Evolutionary conservation across 2,888 invertebrate genomes (phyloP), one percentile per base, ranked within the genome.

Genomic region (Dryococelus australis): DNA sequence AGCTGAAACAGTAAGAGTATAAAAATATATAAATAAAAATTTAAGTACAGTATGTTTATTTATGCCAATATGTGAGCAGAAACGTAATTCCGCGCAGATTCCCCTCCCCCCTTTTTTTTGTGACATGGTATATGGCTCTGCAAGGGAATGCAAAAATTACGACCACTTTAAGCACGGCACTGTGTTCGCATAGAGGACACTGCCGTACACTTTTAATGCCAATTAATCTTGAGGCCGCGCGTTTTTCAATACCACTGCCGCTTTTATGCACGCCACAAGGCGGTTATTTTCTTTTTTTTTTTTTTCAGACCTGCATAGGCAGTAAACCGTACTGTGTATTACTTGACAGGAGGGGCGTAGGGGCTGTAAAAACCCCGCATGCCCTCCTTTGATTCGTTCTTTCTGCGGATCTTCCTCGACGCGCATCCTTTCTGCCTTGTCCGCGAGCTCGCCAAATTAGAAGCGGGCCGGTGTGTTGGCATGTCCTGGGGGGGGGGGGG

Each of bases 261-360:
- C 65, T 65, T 65, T 65, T 65, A 65, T n/a, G 65, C 65, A 8
- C 65, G 65, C 10, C 65, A n/a, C 65, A 65, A 65, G n/a, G 65
- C 20, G n/a, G 65, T 24, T 65, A 8, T 65, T 65, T 65, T 65
- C 65, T n/a, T 65, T 35, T 65, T 65, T 65, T 65, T 65, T 24
- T n/a, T 65, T 35, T 65, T 8, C 65, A 20, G 65, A 24, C 65
- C 65, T 65, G 20, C n/a, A n/a, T n/a, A n/a, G 65, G 65, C 65
- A 65, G 65, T 65, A 65, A 65, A 65, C 65, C 65, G 65, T 65
- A 65, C 65, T 65, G 24, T 65, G 65, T 65, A n/a, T 65, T 65
- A 65, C 65, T 65, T 65, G 65, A 65, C 65, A 65, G 65, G 65
- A 35, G 24, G 20, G 16, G 65, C 24, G 8, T 20, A 24, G 65